Evolutionary conservation across 2,888 invertebrate species (phyloP), one percentile per base, ranked within the genome.

Genomic region (Leptinotarsa peninsularis): DNA sequence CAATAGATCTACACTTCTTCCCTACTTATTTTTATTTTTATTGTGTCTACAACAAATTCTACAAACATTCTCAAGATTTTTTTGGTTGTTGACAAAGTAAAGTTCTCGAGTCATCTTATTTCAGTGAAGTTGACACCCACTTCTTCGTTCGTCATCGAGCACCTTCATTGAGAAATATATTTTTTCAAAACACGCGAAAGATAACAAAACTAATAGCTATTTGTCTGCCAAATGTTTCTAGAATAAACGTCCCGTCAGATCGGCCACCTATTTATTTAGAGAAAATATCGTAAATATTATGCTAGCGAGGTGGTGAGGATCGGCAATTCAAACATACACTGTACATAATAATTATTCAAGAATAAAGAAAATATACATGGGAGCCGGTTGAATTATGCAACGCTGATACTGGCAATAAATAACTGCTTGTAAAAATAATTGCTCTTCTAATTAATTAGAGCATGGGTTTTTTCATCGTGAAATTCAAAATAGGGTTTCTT

Each of bases 401-500:
- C 69, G 72, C 54, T 69, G 77, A 73, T 68, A 27, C 21, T 49
- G 54, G 21, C 23, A 58, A 67, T 73, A 73, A 73, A 73, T 68
- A 73, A 68, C 33, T 15, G 50, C 73, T 56, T 73, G 68, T 67
- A 71, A 78, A 76, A 78, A 78, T 76, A 78, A 78, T 72, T 76
- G 72, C 75, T 71, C 50, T 69, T 75, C 72, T 70, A 75, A 77
- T 75, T 77, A 75, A 77, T 75, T 77, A 71, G 72, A 54, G 58
- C 58, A 58, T 23, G 49, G 63, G 43, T 67, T 75, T 77, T 77
- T 73, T 60, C 73, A 67, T 74, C 75, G 66, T 77, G 76, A 76
- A 77, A 54, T 80, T 80, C 75, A 79, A 79, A 80, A 75, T 77
- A 73, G 77, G 70, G 79, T 78, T 78, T 79, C 80, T 82, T 80